Percentiles rank a stretch among this genome's conserved stretches.
phyloP scores from a whole-genome alignment of 2,888 invertebrate species.

The Cartodere bifasciata region DNA sequence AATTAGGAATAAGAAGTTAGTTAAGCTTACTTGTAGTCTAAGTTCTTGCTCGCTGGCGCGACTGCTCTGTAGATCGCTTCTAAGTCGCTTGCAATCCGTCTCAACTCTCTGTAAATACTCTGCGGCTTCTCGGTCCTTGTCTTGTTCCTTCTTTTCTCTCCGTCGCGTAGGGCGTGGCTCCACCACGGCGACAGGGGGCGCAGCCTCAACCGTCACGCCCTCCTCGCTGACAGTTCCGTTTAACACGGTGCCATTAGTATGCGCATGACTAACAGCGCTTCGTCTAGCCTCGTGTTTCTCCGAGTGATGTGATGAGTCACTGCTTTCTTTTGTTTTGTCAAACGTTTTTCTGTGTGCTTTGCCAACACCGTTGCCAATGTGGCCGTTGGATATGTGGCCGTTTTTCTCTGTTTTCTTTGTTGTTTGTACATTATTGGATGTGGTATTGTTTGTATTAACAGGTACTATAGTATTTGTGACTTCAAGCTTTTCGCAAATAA shows the following conservation, averaged over 20 bases:
- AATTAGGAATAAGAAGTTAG: no score
- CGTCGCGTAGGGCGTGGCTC: slow-evolving; percentile 16
- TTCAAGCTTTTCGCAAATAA: slow-evolving; percentile 14
- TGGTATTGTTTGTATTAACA: slow-evolving; percentile 11
- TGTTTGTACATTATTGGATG: slow-evolving; percentile 10
- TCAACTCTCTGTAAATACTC: slow-evolving; percentile 51
- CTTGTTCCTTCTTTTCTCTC: slow-evolving; percentile 34
- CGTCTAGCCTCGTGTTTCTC: not conserved
- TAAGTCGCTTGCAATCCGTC: slow-evolving; percentile 55
- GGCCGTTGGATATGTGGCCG: slow-evolving; percentile 32
- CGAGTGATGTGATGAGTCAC: slow-evolving; percentile 1
- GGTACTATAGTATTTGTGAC: slow-evolving; percentile 18
- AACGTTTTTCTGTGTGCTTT: slow-evolving; percentile 6
- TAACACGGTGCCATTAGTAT: slow-evolving; percentile 28
- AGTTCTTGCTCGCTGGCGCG: slow-evolving; percentile 60
- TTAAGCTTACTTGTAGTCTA: slow-evolving; percentile 48
- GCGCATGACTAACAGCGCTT: slow-evolving; percentile 27
- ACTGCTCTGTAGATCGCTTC: slow-evolving; percentile 61
- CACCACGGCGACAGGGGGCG: slow-evolving; percentile 8
- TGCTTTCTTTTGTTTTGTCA: no score
- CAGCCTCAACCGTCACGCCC: slow-evolving; percentile 10
- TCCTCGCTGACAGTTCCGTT: slow-evolving; percentile 21
- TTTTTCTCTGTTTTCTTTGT: slow-evolving; percentile 30
- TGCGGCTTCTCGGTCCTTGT: slow-evolving; percentile 36
- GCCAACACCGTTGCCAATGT: slow-evolving; percentile 27